Percentiles rank a stretch among this genome's conserved stretches.
Conservation (phyloP, 2,888 invertebrate species). For the Mesochorus sp. region DNA sequence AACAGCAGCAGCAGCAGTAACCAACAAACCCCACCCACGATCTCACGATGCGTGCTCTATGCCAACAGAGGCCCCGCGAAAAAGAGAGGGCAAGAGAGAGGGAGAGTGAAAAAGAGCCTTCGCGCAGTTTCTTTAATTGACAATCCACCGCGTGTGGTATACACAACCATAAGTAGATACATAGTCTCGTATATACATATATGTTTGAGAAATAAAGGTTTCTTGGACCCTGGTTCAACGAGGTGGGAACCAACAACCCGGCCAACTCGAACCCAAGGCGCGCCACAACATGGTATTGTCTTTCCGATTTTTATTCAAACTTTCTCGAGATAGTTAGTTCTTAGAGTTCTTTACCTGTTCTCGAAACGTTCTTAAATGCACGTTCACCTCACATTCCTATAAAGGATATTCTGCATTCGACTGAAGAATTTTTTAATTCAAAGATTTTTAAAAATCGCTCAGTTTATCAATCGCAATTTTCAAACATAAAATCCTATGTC, state of each 20-base stretch:
- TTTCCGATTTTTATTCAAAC: constrained; percentile 75
- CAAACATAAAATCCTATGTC: background rate
- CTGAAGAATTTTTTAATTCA: background rate
- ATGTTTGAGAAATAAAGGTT: constrained; percentile 18
- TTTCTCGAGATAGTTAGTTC: constrained; percentile 57
- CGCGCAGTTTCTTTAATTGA: constrained; percentile 81
- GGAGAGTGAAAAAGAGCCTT: background rate
- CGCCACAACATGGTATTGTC: constrained; percentile 80
- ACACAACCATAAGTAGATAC: constrained; percentile 35
- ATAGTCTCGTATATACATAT: background rate
- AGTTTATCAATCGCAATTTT: background rate
- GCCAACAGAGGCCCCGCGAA: constrained; percentile 66
- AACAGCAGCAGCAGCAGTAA: constrained; percentile 25
- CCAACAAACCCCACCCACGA: constrained; percentile 52
- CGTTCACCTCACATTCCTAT: background rate
- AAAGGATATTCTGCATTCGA: background rate
- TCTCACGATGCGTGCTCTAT: constrained; percentile 71
- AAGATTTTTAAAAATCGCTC: background rate
- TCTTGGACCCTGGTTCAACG: constrained; percentile 62
- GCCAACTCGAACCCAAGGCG: constrained; percentile 63
- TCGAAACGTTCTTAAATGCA: constrained; percentile 2
- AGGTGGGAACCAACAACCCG: constrained; percentile 80
- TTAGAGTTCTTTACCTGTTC: constrained; percentile 29
- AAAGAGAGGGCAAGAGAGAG: constrained; percentile 26
- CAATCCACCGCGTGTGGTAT: constrained; percentile 70